Conservation (phyloP, 2,797 vertebrate genomes). For the Pelobates cultripes region DNA sequence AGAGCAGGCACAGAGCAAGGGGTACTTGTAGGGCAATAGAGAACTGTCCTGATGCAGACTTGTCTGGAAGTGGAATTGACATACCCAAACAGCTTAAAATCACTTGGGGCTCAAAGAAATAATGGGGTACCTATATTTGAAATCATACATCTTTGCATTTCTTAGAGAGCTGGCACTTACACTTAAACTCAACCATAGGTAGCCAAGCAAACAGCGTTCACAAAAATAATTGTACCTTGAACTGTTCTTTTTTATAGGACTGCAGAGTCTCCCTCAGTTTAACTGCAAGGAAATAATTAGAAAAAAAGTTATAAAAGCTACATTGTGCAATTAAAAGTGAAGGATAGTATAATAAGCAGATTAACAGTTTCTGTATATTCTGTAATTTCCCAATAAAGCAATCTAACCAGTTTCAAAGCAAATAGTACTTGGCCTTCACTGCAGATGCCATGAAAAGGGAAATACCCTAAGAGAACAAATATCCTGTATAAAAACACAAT, state of each 20-base stretch:
- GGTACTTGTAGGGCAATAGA: too few species aligned
- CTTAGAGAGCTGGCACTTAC: too few species aligned
- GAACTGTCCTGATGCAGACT: too few species aligned
- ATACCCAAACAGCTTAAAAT: too few species aligned
- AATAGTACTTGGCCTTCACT: neutral
- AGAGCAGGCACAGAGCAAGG: too few species aligned
- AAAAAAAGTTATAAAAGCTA: neutral
- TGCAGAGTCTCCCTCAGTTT: conserved; percentile 81
- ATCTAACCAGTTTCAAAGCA: neutral
- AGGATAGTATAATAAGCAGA: neutral
- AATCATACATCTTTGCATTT: too few species aligned
- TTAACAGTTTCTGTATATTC: conserved; percentile 3
- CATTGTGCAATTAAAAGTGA: neutral
- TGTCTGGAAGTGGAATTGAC: too few species aligned
- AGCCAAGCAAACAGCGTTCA: neutral
- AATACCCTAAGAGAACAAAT: conserved; percentile 4
- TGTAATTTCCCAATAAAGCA: neutral
- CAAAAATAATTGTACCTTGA: conserved; percentile 71
- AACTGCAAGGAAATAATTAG: conserved; percentile 67
- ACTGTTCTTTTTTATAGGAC: conserved; percentile 86
- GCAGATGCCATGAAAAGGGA: conserved; percentile 12
- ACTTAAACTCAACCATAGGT: neutral
- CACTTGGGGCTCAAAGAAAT: too few species aligned
- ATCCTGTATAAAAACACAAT: neutral
- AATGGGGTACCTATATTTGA: too few species aligned